Conservation (phyloP, 2,797 vertebrate species). For the Scomberomorus guttatus region DNA sequence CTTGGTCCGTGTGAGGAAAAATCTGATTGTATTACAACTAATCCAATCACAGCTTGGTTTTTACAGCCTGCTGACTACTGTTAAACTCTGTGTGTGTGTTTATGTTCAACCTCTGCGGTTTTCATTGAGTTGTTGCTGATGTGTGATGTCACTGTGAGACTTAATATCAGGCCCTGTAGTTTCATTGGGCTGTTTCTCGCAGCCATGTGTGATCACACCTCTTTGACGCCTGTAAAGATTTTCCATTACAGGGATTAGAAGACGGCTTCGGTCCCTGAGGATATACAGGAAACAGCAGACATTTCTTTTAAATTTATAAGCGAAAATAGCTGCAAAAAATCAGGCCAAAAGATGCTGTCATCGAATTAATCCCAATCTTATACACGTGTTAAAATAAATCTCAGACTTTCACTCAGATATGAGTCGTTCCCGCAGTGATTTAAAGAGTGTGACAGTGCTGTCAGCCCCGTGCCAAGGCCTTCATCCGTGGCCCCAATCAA, state of each 20-base stretch:
- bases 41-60: constrained; percentile 43
- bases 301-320: not conserved
- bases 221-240: constrained; percentile 41
- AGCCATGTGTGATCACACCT: constrained; percentile 37
- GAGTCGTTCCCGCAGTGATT: constrained; percentile 9
- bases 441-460: constrained; percentile 33
- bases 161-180: constrained; percentile 39
- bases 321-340: not conserved
- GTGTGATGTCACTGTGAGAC: constrained; percentile 20
- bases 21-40: constrained; percentile 44
- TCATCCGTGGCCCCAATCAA: constrained; percentile 36
- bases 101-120: not conserved
- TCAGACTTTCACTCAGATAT: not conserved
- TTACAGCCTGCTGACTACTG: constrained; percentile 31
- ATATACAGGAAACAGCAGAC: not conserved
- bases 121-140: constrained; percentile 18
- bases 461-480: constrained; percentile 19
- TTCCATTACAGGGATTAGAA: constrained; percentile 20
- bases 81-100: constrained; percentile 15
- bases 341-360: not conserved
- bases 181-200: constrained; percentile 22
- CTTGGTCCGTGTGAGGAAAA: constrained; percentile 27
- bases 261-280: not conserved
- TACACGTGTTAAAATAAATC: constrained; percentile 10
- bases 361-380: not conserved